These are phyloP conservation scores for Ardeotis arabs DNA, from an alignment of 2,113 vertebrate species.

Conservation along the genomic window DNA sequence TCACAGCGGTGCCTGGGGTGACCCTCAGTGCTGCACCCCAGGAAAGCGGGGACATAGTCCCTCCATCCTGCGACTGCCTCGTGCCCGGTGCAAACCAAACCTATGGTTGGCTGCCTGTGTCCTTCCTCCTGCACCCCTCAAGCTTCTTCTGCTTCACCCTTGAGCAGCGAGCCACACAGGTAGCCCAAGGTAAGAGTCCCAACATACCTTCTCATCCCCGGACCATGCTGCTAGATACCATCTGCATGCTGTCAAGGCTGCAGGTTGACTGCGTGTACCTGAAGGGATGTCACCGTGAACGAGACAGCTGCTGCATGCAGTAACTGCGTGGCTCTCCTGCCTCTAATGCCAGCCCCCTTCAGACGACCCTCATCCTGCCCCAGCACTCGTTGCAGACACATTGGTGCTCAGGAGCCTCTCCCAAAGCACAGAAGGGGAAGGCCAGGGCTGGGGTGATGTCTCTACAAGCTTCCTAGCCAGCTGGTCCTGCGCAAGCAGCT, in stretches of 20 bases:
- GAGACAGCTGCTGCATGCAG: not conserved
- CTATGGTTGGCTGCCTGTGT: not conserved
- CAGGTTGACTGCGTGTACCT: not conserved
- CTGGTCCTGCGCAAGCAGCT: not conserved
- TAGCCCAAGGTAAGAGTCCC: not conserved
- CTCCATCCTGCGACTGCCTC: accelerated
- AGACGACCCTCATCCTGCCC: not conserved
- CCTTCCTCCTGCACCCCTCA: not conserved
- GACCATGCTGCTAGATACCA: not conserved
- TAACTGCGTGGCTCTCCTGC: not conserved
- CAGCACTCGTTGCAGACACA: accelerated
- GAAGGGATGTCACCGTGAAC: not conserved
- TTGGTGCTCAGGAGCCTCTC: not conserved
- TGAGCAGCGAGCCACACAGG: not conserved
- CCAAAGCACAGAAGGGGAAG: not conserved
- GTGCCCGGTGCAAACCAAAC: not conserved
- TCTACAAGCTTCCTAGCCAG: not conserved
- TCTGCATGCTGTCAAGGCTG: accelerated
- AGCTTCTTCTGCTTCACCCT: not conserved
- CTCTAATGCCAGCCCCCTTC: accelerated
- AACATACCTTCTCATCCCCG: accelerated
- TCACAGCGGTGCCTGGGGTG: not conserved
- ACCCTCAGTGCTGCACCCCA: not conserved
- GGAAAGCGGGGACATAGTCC: not conserved
- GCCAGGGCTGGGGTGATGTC: not conserved